Base-by-base conservation (phyloP, 2,888 invertebrate genomes). In the Thecocarcelia acutangulata region DNA sequence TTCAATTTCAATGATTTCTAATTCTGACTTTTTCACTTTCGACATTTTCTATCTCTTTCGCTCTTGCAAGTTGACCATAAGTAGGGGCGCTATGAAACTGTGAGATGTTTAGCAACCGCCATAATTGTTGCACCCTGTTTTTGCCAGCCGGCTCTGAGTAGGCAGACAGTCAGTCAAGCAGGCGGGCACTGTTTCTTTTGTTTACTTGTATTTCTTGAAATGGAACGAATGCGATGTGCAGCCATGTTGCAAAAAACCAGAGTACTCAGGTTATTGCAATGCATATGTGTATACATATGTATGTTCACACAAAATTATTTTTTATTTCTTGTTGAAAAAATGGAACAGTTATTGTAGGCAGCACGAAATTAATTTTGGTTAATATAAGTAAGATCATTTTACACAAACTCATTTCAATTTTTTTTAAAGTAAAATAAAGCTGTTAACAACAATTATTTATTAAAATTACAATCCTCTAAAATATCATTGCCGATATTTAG, bases 21-120 rank as follows among this genome's bases (percentile, higher is more conserved):
- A 24, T 3, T 24, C 24, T 24, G 15, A 64, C 28, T 58, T 59
- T 33, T 1, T 11, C n/a, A 13, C 21, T 54, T 17, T 12, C 59
- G 3, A 13, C 37, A 17, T 50, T 21, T 9, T 44, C 40, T 15
- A 3, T 68, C 63, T 73, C 64, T 59, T 33, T 77, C 40, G 46
- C 72, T 75, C 75, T 12, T 64, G 13, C 17, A 17, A 12, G 0
- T 12, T 28, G 24, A n/a, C 3, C 37, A 19, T 24, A 15, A 56
- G n/a, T 50, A 80, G 56, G 72, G 80, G 40, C 59, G 75, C 61
- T 61, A 8, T 59, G 28, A 37, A 37, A 44, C 70, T 70, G 61
- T 76, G 40, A 17, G 48, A 48, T 13, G 61, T 56, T 72, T 68
- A 15, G 72, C 48, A 56, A 68, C 68, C 72, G 76, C 76, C 80